These are phyloP conservation scores for Athalia cordata DNA, from an alignment of 2,888 invertebrate genomes.

Conservation along the genomic window DNA sequence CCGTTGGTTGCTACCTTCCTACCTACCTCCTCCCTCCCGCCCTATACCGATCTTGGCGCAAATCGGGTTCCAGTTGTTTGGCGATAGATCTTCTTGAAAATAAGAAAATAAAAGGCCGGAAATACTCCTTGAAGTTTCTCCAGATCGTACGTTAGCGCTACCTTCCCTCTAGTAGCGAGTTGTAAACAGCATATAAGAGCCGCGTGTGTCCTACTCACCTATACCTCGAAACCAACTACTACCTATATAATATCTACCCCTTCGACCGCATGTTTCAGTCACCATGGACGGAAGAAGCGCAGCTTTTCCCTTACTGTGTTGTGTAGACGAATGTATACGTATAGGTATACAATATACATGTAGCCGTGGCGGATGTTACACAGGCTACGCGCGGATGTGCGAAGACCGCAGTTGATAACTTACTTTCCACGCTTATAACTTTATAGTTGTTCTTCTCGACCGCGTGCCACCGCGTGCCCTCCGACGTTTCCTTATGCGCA, in stretches of 20 bases:
- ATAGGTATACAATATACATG: neutral
- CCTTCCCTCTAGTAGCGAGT: neutral
- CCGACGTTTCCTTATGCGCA: slow-evolving; percentile 17
- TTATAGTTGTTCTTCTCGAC: slow-evolving; percentile 38
- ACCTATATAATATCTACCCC: neutral
- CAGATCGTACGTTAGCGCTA: slow-evolving; percentile 48
- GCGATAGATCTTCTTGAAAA: slow-evolving; percentile 28
- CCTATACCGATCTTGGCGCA: slow-evolving; percentile 9
- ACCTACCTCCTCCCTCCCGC: no score
- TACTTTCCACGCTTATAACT: slow-evolving; percentile 40
- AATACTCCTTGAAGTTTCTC: slow-evolving; percentile 52
- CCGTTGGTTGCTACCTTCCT: neutral
- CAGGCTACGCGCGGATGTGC: neutral
- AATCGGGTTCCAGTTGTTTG: slow-evolving; percentile 38
- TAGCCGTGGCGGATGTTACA: no score
- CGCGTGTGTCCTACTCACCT: slow-evolving; percentile 23
- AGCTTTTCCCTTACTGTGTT: neutral
- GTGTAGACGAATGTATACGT: neutral
- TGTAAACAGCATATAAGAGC: slow-evolving; percentile 35
- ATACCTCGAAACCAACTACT: neutral
- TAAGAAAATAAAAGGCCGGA: slow-evolving; percentile 53
- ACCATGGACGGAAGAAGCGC: slow-evolving; percentile 2
- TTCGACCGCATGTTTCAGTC: slow-evolving; percentile 12
- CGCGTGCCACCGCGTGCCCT: slow-evolving; percentile 33
- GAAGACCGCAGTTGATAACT: slow-evolving; percentile 33